phyloP scores from a whole-genome alignment of 2,113 vertebrate species.

The Percopsis transmontana region DNA sequence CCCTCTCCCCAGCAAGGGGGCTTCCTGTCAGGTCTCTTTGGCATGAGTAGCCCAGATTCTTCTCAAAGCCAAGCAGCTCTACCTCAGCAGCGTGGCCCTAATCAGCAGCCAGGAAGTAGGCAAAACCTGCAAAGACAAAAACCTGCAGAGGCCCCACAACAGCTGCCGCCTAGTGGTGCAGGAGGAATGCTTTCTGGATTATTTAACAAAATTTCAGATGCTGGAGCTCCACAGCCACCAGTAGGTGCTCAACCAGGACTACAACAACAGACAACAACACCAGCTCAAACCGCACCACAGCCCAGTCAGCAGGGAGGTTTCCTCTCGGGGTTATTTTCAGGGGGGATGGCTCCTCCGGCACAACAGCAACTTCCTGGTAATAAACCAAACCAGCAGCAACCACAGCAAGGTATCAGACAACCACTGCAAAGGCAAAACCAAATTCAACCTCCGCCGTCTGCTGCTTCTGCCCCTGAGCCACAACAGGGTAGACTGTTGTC shows the following conservation, averaged over 20 bases:
- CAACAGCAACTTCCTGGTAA: constrained; percentile 38
- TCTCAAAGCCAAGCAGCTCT: constrained; percentile 34
- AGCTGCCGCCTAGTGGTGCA: constrained; percentile 52
- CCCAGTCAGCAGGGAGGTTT: constrained; percentile 70
- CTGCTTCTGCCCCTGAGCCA: constrained; percentile 54
- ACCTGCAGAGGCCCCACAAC: constrained; percentile 43
- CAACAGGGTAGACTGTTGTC: constrained; percentile 72
- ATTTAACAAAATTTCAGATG: constrained; percentile 73
- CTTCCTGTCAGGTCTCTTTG: constrained; percentile 78
- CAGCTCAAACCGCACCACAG: constrained; percentile 44
- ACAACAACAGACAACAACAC: constrained; percentile 48
- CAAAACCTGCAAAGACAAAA: constrained; percentile 67
- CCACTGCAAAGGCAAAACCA: constrained; percentile 73
- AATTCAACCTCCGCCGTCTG: constrained; percentile 55
- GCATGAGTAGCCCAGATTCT: constrained; percentile 73
- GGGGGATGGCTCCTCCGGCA: constrained; percentile 30
- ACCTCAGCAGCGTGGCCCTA: constrained; percentile 42
- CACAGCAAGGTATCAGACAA: constrained; percentile 68
- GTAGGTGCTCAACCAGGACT: constrained; percentile 44
- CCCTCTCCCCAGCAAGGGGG: constrained; percentile 62
- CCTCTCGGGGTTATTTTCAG: constrained; percentile 73
- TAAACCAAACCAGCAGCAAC: constrained; percentile 57
- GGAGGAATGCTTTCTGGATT: constrained; percentile 70
- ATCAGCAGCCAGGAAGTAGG: constrained; percentile 41
- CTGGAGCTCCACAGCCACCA: constrained; percentile 34